Conservation (phyloP, 2,113 vertebrate genomes). For the Bungarus multicinctus region DNA sequence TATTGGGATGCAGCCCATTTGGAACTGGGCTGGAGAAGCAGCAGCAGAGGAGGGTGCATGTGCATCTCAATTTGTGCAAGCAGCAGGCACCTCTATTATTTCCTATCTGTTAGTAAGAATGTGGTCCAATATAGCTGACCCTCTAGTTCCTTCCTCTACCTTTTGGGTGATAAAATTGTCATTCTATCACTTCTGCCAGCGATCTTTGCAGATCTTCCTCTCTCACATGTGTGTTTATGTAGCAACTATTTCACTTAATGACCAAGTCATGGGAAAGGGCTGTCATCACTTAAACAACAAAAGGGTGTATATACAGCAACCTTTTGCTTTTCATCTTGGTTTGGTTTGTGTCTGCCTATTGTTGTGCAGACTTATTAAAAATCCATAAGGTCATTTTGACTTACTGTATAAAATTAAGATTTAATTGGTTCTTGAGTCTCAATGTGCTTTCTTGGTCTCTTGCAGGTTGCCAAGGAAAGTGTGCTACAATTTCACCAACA, state of each 20-base stretch:
- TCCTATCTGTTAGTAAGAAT: neutral
- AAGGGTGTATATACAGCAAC: neutral
- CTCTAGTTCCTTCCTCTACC: neutral
- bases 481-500: slow-evolving; percentile 91
- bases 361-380: slow-evolving; percentile 4
- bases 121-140: neutral
- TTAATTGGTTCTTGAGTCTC: slow-evolving; percentile 49
- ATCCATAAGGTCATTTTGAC: slow-evolving; percentile 19
- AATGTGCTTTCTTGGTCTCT: slow-evolving; percentile 51
- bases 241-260: neutral
- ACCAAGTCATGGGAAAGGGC: neutral
- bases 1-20: neutral
- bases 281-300: neutral
- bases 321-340: neutral
- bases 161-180: neutral
- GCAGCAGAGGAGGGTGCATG: neutral
- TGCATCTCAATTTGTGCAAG: neutral
- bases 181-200: neutral
- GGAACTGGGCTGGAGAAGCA: neutral
- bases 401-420: neutral
- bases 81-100: neutral
- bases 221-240: neutral
- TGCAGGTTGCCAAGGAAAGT: slow-evolving; percentile 97
- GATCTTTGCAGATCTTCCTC: neutral
- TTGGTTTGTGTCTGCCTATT: neutral